Conservation (phyloP, 2,797 vertebrate genomes). For the Trachops cirrhosus region DNA sequence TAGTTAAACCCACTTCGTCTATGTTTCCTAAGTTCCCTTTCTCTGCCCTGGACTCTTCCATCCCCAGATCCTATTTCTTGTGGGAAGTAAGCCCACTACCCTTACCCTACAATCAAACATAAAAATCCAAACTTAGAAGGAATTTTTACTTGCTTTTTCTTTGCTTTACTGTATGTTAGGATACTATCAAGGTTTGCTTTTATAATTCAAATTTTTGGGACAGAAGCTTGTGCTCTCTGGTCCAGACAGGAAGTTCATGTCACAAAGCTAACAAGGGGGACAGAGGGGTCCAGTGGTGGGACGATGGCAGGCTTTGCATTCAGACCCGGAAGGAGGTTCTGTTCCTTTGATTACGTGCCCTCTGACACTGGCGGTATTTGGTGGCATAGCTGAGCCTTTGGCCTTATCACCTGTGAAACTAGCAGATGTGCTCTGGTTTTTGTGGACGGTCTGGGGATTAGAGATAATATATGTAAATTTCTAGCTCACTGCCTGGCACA, state of each 20-base stretch:
- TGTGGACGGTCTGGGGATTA: not conserved
- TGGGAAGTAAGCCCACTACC: not conserved
- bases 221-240: not conserved
- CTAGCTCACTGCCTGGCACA: not conserved
- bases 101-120: slow-evolving; percentile 7
- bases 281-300: not conserved
- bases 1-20: not conserved
- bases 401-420: not conserved
- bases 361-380: not conserved
- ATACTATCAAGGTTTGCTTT: not conserved
- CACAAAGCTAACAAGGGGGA: not conserved
- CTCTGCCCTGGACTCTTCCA: not conserved
- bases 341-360: not conserved
- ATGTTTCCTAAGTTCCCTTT: not conserved
- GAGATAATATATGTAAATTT: not conserved
- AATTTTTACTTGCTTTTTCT: not conserved
- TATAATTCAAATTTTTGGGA: not conserved
- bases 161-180: not conserved
- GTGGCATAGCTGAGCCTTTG: not conserved
- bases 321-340: not conserved
- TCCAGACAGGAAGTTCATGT: not conserved
- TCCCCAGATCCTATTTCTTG: not conserved
- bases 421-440: not conserved
- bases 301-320: not conserved
- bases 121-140: not conserved